Percentiles rank a stretch among this genome's conserved stretches.
These are phyloP conservation scores for Otolemur crassicaudatus DNA, from an alignment of 2,797 vertebrate genomes.

Conservation along the genomic window DNA sequence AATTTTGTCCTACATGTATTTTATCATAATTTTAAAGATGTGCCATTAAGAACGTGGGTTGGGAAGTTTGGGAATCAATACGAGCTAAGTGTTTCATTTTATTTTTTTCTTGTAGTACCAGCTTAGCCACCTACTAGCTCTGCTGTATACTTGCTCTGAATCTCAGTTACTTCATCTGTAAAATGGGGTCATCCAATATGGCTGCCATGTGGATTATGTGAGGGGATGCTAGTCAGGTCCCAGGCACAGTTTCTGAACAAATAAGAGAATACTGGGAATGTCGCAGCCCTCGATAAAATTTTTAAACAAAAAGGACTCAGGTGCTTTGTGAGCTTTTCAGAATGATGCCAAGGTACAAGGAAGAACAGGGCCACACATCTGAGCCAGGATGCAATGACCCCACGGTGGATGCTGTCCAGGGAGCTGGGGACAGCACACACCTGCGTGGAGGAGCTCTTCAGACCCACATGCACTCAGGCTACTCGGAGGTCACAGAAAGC, in stretches of 20 bases:
- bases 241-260: neutral
- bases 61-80: neutral
- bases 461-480: neutral
- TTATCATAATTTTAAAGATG: neutral
- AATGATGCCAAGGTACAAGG: neutral
- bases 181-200: neutral
- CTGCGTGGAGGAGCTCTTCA: neutral
- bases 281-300: neutral
- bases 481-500: neutral
- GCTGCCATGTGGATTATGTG: fast-evolving
- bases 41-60: neutral
- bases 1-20: neutral
- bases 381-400: neutral
- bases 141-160: neutral
- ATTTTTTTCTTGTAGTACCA: neutral
- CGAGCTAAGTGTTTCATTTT: neutral
- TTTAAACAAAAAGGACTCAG: neutral
- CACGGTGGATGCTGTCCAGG: fast-evolving
- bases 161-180: neutral
- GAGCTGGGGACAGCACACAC: neutral
- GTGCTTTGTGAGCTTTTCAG: neutral
- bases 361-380: neutral
- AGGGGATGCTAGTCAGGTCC: neutral
- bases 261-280: neutral
- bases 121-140: neutral